These are phyloP conservation scores for Falcunculus frontatus DNA, from an alignment of 2,113 vertebrate genomes.

Conservation along the genomic window DNA sequence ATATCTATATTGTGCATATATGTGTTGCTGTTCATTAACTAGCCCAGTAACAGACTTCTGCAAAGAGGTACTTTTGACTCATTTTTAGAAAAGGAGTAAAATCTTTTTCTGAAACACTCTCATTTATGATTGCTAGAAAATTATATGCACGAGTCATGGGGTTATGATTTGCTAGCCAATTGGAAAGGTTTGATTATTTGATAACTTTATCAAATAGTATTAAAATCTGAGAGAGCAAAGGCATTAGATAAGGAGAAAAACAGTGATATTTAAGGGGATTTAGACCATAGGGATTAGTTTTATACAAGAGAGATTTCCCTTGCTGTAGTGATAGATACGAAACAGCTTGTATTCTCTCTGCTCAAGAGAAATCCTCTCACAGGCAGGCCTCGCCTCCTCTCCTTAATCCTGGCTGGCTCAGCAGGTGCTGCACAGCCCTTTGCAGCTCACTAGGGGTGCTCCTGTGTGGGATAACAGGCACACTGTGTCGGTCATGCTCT, in stretches of 20 bases:
- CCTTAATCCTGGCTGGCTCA: neutral
- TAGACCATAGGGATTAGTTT: neutral
- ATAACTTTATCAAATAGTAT: neutral
- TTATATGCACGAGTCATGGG: neutral
- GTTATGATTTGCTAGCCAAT: neutral
- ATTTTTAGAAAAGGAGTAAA: neutral
- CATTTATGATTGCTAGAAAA: neutral
- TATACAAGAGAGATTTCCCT: neutral
- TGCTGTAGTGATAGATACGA: neutral
- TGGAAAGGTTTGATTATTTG: neutral
- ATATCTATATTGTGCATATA: neutral
- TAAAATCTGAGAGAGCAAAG: neutral
- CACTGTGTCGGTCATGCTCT: fast-evolving
- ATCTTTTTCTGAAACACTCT: neutral
- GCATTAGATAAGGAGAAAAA: neutral
- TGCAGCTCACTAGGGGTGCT: neutral
- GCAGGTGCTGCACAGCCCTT: neutral
- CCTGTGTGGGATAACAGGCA: neutral
- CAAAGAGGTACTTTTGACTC: neutral
- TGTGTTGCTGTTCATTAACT: neutral
- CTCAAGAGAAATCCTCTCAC: neutral
- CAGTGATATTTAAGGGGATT: neutral
- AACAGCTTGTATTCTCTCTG: neutral
- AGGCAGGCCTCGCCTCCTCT: neutral
- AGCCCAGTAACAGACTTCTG: neutral